Evolutionary conservation across 30 jellyfish, hydroid and myxozoan genomes (phyloP).

Genomic region (Mastigias papua): DNA sequence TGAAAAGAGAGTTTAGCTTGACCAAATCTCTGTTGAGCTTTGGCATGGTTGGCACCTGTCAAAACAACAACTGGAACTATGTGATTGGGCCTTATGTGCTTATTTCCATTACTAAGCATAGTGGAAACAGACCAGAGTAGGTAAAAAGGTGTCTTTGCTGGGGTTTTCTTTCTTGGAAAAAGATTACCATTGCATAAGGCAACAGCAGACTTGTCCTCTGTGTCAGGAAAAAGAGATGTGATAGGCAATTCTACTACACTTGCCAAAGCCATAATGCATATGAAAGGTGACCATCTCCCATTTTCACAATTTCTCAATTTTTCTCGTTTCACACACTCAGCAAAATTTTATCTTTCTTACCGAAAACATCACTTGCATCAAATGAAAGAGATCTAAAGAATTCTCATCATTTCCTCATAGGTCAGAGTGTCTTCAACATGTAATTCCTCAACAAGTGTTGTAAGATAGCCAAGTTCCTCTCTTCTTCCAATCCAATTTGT

Average conservation of each 20-base stretch:
- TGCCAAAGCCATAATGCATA: neutral
- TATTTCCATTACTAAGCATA: neutral
- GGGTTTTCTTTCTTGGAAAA: neutral
- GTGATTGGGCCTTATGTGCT: neutral
- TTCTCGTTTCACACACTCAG: neutral
- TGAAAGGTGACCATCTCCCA: neutral
- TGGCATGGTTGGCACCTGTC: neutral
- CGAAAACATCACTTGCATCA: neutral
- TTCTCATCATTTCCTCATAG: too few species aligned
- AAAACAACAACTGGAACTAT: neutral
- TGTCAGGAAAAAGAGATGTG: neutral
- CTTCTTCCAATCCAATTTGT: too few species aligned
- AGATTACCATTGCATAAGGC: neutral
- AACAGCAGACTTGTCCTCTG: neutral
- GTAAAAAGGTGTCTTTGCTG: neutral
- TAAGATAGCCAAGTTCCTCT: too few species aligned
- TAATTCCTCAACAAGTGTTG: too few species aligned
- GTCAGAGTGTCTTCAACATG: too few species aligned
- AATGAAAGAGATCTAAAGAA: neutral
- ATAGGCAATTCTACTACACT: neutral
- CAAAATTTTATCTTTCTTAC: neutral
- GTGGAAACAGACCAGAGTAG: neutral
- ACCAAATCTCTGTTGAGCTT: neutral
- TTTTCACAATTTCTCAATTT: neutral
- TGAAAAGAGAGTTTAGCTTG: neutral